These are phyloP conservation scores for Apteryx owenii DNA, from an alignment of 2,113 vertebrate genomes.

Conservation along the genomic window DNA sequence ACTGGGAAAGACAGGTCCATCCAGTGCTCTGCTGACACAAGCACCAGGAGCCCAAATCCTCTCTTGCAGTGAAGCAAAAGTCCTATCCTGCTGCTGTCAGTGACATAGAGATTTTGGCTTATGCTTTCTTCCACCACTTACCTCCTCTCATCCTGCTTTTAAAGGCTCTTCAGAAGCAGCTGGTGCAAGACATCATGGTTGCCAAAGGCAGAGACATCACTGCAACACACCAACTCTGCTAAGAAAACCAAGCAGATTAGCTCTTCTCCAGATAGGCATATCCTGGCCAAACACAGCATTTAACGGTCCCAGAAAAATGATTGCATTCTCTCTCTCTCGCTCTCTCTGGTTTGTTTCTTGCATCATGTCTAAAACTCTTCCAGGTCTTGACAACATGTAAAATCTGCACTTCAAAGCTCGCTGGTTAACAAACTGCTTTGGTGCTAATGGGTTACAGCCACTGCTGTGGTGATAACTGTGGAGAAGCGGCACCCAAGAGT, in stretches of 20 bases:
- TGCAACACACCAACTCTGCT: not conserved
- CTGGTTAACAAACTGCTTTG: not conserved
- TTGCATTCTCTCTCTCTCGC: not conserved
- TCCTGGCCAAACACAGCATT: not conserved
- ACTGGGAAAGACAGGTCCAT: no score
- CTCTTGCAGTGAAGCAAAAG: not conserved
- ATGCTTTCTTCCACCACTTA: not conserved
- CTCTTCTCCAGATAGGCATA: not conserved
- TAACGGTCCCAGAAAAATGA: not conserved
- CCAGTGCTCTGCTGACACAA: no score
- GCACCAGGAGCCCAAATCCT: no score
- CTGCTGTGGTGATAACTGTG: not conserved
- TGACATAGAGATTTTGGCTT: not conserved
- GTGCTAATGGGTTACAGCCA: not conserved
- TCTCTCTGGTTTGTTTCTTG: not conserved
- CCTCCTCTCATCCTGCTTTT: not conserved
- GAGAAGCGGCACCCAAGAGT: not conserved
- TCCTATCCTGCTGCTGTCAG: not conserved
- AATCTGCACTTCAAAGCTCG: not conserved
- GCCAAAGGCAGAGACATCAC: not conserved
- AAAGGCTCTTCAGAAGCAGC: not conserved
- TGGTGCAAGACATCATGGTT: not conserved
- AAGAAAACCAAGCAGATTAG: not conserved
- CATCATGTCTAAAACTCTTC: accelerated
- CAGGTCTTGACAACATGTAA: accelerated